Percentiles rank a stretch among this genome's conserved stretches.
Conservation (phyloP, 2,113 vertebrate genomes). For the Campylomormyrus tamandua region DNA sequence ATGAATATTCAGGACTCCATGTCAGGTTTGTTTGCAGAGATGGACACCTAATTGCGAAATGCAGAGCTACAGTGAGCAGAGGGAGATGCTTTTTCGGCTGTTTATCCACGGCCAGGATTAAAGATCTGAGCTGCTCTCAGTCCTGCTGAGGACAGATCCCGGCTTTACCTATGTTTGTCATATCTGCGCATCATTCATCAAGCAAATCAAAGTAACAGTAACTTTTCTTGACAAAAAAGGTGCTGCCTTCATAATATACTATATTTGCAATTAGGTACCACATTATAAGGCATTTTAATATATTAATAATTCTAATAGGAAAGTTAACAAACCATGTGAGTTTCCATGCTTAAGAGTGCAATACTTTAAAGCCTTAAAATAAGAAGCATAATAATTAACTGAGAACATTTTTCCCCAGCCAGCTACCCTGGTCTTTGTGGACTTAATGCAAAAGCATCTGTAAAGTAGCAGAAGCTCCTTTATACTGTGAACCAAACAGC, state of each 20-base stretch:
- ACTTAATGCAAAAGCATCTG: background rate
- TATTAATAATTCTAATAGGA: background rate
- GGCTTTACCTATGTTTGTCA: background rate
- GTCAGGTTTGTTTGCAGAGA: conserved; percentile 27
- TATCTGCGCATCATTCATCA: background rate
- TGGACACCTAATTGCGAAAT: conserved; percentile 28
- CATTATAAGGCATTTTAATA: background rate
- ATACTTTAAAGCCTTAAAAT: background rate
- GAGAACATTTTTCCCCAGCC: background rate
- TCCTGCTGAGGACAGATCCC: background rate
- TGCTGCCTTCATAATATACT: background rate
- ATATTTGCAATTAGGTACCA: background rate
- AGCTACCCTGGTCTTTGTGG: background rate
- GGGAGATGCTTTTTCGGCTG: conserved; percentile 16
- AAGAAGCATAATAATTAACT: background rate
- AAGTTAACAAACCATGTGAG: background rate
- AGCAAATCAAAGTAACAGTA: background rate
- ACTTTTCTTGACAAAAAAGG: background rate
- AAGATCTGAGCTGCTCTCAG: background rate
- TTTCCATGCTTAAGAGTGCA: background rate
- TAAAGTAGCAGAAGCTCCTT: background rate
- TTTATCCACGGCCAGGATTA: conserved; percentile 14
- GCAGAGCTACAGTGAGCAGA: conserved; percentile 4
- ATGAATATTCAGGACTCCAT: conserved; percentile 43
- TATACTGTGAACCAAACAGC: background rate